These are phyloP conservation scores for Agraylea sexmaculata DNA, from an alignment of 1,140 invertebrate genomes.

Conservation along the genomic window DNA sequence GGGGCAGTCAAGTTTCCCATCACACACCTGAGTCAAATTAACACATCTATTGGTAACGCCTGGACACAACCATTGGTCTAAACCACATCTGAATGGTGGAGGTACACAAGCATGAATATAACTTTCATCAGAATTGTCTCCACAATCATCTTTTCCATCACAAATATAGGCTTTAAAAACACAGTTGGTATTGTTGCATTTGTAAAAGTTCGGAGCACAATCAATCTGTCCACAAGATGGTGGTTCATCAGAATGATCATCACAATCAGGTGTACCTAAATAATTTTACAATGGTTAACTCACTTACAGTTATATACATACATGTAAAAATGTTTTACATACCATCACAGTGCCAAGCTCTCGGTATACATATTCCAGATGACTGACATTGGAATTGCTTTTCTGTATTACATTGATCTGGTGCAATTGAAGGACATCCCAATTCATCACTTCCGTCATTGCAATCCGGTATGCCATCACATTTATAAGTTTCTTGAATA, in stretches of 20 bases:
- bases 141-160: constrained; percentile 92
- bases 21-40: constrained; percentile 71
- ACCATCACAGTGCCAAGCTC: constrained; percentile 90
- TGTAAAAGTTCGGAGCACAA: constrained; percentile 67
- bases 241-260: constrained; percentile 85
- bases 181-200: constrained; percentile 80
- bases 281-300: constrained; percentile 1
- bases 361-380: constrained; percentile 85
- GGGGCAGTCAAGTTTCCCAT: constrained; percentile 76
- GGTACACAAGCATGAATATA: constrained; percentile 59
- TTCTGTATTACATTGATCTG: constrained; percentile 76
- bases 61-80: constrained; percentile 75
- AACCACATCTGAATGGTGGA: constrained; percentile 62
- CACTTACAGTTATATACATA: constrained; percentile 15
- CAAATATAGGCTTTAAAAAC: constrained; percentile 91
- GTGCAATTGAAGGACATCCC: constrained; percentile 70
- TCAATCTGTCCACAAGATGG: constrained; percentile 65
- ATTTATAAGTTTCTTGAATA: constrained; percentile 85
- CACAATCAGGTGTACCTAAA: constrained; percentile 68
- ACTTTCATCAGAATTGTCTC: constrained; percentile 88
- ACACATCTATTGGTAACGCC: constrained; percentile 64
- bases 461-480: constrained; percentile 80
- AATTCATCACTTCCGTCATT: constrained; percentile 87
- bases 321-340: constrained; percentile 20
- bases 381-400: constrained; percentile 82